These are phyloP conservation scores for Crotalus adamanteus DNA, from an alignment of 2,797 vertebrate genomes.

Conservation along the genomic window DNA sequence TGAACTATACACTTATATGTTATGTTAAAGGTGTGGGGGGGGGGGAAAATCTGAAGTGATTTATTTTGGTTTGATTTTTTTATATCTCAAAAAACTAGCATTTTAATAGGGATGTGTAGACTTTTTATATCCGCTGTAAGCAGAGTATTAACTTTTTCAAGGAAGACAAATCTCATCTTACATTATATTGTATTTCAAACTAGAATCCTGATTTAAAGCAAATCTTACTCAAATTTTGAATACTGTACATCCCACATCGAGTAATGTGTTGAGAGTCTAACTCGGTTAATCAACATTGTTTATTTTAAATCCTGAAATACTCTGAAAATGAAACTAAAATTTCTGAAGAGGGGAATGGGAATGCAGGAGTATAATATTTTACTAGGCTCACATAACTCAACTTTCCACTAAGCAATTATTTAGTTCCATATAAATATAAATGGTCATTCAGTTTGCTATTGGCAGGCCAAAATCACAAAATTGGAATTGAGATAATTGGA, in stretches of 20 bases:
- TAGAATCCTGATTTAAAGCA: not conserved
- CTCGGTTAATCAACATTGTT: not conserved
- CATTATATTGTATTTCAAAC: not conserved
- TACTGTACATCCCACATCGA: not conserved
- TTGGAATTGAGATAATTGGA: not conserved
- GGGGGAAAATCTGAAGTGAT: not conserved
- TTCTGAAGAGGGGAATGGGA: not conserved
- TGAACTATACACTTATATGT: not conserved
- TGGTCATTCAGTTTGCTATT: not conserved
- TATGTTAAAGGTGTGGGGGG: not conserved
- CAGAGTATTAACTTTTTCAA: not conserved
- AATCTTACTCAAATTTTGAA: not conserved
- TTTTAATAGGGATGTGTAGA: not conserved
- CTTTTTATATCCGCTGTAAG: not conserved
- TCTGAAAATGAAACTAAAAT: not conserved
- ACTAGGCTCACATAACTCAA: not conserved
- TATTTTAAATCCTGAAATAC: not conserved
- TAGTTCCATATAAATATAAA: not conserved
- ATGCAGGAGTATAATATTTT: not conserved
- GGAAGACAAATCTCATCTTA: not conserved
- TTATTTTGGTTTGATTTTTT: not conserved
- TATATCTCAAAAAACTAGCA: not conserved
- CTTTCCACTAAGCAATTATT: not conserved
- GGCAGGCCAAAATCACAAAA: not conserved
- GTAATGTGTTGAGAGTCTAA: not conserved